phyloP scores from a whole-genome alignment of 2,113 vertebrate species.

The Xerus inauris region DNA sequence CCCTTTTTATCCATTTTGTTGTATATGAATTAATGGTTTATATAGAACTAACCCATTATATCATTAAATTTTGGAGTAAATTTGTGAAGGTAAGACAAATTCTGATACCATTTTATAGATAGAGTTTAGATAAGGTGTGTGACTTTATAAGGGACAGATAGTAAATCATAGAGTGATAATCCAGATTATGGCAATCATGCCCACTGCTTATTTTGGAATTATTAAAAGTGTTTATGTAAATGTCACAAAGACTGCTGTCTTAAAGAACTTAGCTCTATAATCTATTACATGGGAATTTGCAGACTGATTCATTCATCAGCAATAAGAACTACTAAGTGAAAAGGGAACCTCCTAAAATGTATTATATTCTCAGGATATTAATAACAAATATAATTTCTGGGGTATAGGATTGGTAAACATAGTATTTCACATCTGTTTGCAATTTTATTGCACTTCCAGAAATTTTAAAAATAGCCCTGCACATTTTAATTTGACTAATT shows the following conservation, averaged over 20 bases:
- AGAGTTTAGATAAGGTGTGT: not conserved
- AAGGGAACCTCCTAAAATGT: not conserved
- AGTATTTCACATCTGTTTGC: not conserved
- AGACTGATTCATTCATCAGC: not conserved
- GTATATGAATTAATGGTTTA: not conserved
- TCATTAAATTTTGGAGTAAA: not conserved
- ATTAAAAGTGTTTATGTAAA: not conserved
- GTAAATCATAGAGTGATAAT: not conserved
- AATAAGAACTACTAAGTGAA: slow-evolving; percentile 20
- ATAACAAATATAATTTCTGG: not conserved
- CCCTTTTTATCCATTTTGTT: not conserved
- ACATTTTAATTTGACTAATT: slow-evolving; percentile 58
- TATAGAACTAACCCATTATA: not conserved
- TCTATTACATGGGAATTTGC: not conserved
- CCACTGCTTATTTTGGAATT: not conserved
- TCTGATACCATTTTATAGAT: not conserved
- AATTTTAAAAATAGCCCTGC: slow-evolving; percentile 31
- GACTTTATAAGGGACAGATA: not conserved
- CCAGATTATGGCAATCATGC: not conserved
- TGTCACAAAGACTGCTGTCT: not conserved
- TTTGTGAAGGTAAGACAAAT: not conserved
- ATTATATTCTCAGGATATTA: not conserved
- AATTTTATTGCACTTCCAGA: slow-evolving; percentile 37
- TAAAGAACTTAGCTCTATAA: not conserved
- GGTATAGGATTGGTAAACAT: not conserved